phyloP scores from a whole-genome alignment of 1,140 invertebrate species.

The Tetraneura akinire region DNA sequence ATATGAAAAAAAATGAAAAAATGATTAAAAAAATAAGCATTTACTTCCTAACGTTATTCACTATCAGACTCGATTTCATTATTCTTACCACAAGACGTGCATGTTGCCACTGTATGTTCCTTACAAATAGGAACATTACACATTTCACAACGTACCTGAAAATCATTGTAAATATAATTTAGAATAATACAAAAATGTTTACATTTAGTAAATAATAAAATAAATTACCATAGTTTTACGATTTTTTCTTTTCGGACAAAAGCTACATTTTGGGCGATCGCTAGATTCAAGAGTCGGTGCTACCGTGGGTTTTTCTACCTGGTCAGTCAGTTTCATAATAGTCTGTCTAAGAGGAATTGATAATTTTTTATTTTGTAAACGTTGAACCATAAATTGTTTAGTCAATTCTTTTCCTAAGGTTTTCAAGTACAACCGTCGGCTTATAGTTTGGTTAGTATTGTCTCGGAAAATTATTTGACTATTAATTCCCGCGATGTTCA shows the following conservation, averaged over 20 bases:
- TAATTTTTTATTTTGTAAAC: conserved; percentile 6
- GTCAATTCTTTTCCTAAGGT: conserved; percentile 27
- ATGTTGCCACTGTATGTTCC: no score
- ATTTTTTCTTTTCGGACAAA: conserved; percentile 17
- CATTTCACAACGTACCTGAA: conserved; percentile 8
- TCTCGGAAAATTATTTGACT: conserved; percentile 13
- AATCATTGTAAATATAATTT: neutral
- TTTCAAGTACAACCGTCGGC: conserved; percentile 8
- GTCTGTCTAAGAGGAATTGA: conserved; percentile 2
- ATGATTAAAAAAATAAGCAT: no score
- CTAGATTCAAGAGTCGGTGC: conserved; percentile 2
- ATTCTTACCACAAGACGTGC: no score
- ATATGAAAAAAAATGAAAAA: no score
- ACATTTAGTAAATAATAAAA: conserved; percentile 13
- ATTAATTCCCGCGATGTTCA: conserved; percentile 8
- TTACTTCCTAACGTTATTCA: no score
- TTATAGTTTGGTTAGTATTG: conserved; percentile 18
- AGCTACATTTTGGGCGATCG: conserved; percentile 1
- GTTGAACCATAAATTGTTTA: conserved; percentile 11
- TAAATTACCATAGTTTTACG: conserved; percentile 10
- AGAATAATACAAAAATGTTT: conserved; percentile 12
- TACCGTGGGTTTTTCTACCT: conserved; percentile 7
- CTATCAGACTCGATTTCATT: no score
- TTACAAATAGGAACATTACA: conserved; percentile 16
- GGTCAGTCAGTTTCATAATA: conserved; percentile 22